A percentile compares a stretch with the other conserved stretches of the same genome.
Conservation (phyloP, 2,113 vertebrate species). For the Varanus komodoensis region DNA sequence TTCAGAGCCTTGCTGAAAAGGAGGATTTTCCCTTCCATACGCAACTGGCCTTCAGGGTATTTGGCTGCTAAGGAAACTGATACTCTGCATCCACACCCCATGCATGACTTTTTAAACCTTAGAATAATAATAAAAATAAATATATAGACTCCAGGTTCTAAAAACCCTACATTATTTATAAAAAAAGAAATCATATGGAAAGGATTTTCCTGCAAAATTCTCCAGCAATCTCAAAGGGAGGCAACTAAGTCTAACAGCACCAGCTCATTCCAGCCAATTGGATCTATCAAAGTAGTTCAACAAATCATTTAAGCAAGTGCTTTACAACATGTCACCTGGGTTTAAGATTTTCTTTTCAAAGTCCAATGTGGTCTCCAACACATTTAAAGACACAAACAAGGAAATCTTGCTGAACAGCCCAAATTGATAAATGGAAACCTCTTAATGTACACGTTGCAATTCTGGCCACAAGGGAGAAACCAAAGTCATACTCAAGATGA, state of each 20-base stretch:
- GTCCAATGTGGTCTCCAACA: conserved; percentile 32
- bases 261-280: conserved; percentile 8
- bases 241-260: conserved; percentile 25
- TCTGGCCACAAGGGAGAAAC: background rate
- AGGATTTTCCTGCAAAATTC: background rate
- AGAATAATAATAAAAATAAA: background rate
- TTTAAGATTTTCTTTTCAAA: conserved; percentile 18
- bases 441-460: conserved; percentile 43
- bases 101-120: background rate
- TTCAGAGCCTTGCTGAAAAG: conserved; percentile 7
- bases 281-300: conserved; percentile 48
- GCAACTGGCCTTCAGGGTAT: background rate
- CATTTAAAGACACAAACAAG: conserved; percentile 43
- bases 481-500: conserved; percentile 28
- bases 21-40: conserved; percentile 35
- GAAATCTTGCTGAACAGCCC: conserved; percentile 35
- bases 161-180: background rate
- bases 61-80: conserved; percentile 16
- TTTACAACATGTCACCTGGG: conserved; percentile 26
- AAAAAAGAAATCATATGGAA: background rate
- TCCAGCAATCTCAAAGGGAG: conserved; percentile 16
- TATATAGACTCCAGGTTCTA: background rate
- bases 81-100: background rate
- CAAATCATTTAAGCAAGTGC: conserved; percentile 26
- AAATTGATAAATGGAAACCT: conserved; percentile 46